phyloP scores from a whole-genome alignment of 1,140 invertebrate species.

The Hycleus phaleratus region DNA sequence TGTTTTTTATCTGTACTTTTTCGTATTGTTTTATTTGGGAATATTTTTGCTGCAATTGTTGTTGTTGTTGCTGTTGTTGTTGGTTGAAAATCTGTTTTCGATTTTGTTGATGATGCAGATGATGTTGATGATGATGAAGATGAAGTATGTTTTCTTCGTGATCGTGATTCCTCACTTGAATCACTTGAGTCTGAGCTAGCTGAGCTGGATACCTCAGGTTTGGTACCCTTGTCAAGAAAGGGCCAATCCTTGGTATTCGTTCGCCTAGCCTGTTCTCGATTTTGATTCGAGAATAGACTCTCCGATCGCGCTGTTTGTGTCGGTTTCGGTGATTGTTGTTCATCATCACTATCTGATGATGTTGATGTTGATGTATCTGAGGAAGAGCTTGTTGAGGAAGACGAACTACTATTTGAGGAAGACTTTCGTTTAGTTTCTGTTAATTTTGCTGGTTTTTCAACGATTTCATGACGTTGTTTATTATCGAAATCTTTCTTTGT shows the following conservation, averaged over 20 bases:
- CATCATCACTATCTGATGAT: slow-evolving; percentile 39
- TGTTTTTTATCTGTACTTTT: slow-evolving; percentile 30
- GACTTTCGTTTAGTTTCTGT: slow-evolving; percentile 37
- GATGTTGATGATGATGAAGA: slow-evolving; percentile 7
- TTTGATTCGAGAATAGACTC: slow-evolving; percentile 24
- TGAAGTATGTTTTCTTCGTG: slow-evolving; percentile 18
- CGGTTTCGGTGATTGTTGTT: slow-evolving; percentile 19
- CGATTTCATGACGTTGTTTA: background rate
- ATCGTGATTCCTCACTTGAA: slow-evolving; percentile 28
- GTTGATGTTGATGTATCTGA: slow-evolving; percentile 38
- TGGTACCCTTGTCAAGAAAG: slow-evolving; percentile 43
- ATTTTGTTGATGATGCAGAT: slow-evolving; percentile 8
- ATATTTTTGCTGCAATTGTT: slow-evolving; percentile 1
- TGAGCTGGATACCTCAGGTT: slow-evolving; percentile 34
- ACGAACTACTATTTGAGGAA: slow-evolving; percentile 40
- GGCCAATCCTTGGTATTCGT: slow-evolving; percentile 39
- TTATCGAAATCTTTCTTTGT: slow-evolving; percentile 26
- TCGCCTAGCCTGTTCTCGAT: slow-evolving; percentile 32
- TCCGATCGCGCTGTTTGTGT: slow-evolving; percentile 31
- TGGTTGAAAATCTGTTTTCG: slow-evolving; percentile 13
- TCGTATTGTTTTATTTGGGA: background rate
- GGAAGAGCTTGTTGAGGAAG: slow-evolving; percentile 39
- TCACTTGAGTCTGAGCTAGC: slow-evolving; percentile 36
- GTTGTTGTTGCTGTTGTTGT: background rate
- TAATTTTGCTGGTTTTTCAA: slow-evolving; percentile 29